phyloP scores from a whole-genome alignment of 2,797 vertebrate species.

The Sciurus carolinensis region DNA sequence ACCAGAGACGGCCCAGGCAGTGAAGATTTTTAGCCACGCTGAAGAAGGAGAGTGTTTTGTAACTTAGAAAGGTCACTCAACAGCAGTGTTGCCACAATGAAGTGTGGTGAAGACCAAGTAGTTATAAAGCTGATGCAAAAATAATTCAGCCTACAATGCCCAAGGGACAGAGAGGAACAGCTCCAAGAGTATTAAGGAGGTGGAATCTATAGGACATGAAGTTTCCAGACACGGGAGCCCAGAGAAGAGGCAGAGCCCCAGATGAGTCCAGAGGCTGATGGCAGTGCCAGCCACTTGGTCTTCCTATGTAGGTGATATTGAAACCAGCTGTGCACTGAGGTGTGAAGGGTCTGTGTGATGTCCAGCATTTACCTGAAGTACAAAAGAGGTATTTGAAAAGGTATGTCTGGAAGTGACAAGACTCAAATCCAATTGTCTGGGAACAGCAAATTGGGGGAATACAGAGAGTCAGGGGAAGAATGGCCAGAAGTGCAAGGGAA shows the following conservation, averaged over 20 bases:
- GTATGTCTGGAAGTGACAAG: not conserved
- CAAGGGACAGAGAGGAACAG: not conserved
- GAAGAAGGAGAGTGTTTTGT: not conserved
- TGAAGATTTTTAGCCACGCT: not conserved
- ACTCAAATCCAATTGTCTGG: not conserved
- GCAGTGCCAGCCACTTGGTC: not conserved
- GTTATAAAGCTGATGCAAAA: not conserved
- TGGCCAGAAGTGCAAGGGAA: not conserved
- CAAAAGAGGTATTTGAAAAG: not conserved
- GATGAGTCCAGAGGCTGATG: not conserved
- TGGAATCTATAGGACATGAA: not conserved
- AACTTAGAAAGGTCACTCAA: not conserved
- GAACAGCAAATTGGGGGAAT: not conserved
- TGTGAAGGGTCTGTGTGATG: not conserved
- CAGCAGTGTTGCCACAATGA: too few relatives aligned
- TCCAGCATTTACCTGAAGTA: not conserved
- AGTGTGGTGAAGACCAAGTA: too few relatives aligned
- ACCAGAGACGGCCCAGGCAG: not conserved
- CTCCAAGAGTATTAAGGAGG: not conserved
- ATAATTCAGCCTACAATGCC: not conserved
- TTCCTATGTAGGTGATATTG: not conserved
- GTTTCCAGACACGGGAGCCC: not conserved
- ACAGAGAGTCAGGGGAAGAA: not conserved
- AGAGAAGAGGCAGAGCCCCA: not conserved
- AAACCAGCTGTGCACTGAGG: not conserved